Conservation (phyloP, 2,113 vertebrate genomes). For the Thalassarche chlororhynchos region DNA sequence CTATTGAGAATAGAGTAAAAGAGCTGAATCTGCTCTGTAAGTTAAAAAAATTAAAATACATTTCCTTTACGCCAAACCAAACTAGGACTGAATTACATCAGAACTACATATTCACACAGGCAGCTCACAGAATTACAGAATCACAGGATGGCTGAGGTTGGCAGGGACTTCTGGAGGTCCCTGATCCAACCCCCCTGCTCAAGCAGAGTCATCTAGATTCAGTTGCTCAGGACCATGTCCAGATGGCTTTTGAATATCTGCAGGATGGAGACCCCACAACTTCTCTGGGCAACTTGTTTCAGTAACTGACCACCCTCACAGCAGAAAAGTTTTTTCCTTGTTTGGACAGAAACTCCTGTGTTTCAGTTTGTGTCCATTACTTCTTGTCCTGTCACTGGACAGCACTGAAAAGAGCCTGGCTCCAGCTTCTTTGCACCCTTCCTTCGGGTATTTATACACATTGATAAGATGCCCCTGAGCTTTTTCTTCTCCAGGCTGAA, state of each 20-base stretch:
- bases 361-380: not conserved
- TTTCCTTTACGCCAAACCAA: not conserved
- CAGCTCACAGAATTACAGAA: not conserved
- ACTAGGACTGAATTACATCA: not conserved
- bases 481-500: not conserved
- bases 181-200: not conserved
- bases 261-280: not conserved
- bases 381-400: not conserved
- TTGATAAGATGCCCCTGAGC: not conserved
- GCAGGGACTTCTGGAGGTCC: not conserved
- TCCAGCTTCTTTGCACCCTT: not conserved
- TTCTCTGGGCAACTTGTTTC: not conserved
- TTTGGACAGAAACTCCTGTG: not conserved
- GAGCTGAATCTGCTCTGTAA: not conserved
- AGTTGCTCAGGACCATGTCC: not conserved
- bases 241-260: not conserved
- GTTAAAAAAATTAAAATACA: not conserved
- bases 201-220: not conserved
- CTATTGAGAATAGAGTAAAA: not conserved
- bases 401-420: not conserved
- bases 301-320: not conserved
- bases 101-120: not conserved
- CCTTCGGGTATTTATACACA: not conserved
- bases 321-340: not conserved
- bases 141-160: not conserved